Evolutionary conservation across 2,113 vertebrate genomes (phyloP).

Genomic region (Odocoileus hemionus): DNA sequence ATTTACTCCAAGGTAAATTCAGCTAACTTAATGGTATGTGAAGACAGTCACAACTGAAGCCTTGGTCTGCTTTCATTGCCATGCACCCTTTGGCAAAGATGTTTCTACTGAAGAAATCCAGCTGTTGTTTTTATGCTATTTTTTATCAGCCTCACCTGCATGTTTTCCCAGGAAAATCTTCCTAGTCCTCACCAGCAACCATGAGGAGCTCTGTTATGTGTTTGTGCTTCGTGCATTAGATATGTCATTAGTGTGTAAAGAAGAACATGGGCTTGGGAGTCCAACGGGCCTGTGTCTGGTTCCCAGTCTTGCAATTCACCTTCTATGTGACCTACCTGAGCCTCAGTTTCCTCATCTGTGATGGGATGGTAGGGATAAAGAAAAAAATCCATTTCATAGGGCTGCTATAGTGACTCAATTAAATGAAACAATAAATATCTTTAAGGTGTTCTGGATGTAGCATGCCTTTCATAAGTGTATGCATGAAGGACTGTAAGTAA

Average conservation of each 20-base stretch:
- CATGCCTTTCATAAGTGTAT: background rate
- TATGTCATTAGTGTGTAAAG: background rate
- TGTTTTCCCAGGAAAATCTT: background rate
- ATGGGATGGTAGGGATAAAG: background rate
- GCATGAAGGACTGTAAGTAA: background rate
- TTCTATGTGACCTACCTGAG: background rate
- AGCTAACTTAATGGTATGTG: background rate
- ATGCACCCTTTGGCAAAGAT: background rate
- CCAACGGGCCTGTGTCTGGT: background rate
- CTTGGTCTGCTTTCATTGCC: background rate
- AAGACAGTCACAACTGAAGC: background rate
- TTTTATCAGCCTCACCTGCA: background rate
- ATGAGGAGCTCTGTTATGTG: background rate
- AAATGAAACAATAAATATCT: background rate
- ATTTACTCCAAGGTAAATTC: background rate
- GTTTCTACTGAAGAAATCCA: background rate
- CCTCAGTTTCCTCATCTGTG: background rate
- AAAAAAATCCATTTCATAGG: background rate
- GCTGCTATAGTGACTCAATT: background rate
- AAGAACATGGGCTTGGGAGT: background rate
- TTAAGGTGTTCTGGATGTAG: background rate
- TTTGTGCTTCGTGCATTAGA: background rate
- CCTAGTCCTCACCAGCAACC: background rate
- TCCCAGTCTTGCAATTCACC: background rate
- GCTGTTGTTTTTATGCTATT: background rate